Base-by-base conservation (phyloP, 2,888 invertebrate genomes). In the Shargacucullia verbasci region DNA sequence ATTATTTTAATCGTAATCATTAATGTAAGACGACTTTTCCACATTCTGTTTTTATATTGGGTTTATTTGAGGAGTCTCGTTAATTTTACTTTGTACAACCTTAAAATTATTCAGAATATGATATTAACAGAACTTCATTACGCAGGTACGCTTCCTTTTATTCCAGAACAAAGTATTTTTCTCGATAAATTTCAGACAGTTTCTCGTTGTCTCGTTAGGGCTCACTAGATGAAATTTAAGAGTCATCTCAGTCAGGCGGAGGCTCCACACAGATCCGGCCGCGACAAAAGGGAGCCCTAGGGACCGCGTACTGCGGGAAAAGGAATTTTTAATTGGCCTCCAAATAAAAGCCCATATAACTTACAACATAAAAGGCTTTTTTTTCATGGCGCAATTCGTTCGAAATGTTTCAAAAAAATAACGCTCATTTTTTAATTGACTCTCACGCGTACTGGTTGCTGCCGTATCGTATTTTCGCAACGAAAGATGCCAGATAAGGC, bases 321-420 rank as follows among this genome's bases (percentile, higher is more conserved):
- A 86, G 83, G 85, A 86, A 86, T 88, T 88, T 91, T 90, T 91
- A 91, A 92, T 91, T 91, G 90, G 89, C 87, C 81, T 83, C 81
- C 78, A 86, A 89, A 91, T 88, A 89, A 88, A 89, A 80, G 80
- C 72, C 78, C 71, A 82, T 82, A 80, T 83, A 83, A 81, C 80
- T 83, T 82, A 81, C 79, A 77, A 82, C 80, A 84, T 78, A 85
- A 82, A 78, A 76, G 67, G 61, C 53, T 74, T 81, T 82, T 81
- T 82, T 81, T 81, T 79, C 70, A 78, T 74, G 66, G 64, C 69
- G 70, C 73, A 73, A 81, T 82, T 82, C 74, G 76, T 79, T 75
- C 56, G 61, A 75, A 76, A 76, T 75, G 68, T 73, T 63, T 38
- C 38, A 68, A 73, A 73, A 75, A 74, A 70, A 70, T 58, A 58